Base-by-base conservation (phyloP, 2,113 vertebrate species). In the Bettongia penicillata region DNA sequence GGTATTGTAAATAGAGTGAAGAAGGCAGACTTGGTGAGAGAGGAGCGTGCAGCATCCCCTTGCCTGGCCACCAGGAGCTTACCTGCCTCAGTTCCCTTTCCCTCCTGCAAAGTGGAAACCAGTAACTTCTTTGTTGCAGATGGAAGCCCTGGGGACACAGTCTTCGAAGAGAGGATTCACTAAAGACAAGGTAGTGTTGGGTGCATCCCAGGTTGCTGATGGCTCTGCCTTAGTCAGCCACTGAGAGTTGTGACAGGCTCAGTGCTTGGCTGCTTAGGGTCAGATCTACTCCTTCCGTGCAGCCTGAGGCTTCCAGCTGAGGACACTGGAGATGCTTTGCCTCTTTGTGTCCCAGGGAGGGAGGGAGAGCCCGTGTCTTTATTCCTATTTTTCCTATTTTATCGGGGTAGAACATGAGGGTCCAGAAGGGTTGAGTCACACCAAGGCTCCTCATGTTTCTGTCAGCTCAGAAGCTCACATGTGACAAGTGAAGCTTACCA, bases 151-250 rank as follows among this genome's bases (percentile, higher is more conserved):
- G n/a, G 98, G 98, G 93, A 98, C 98, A 95, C 97, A 97, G 96
- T 90, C 98, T 16, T 68, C 98, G 91, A 98, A 98, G 52, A 98
- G 97, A 96, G 99, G 99, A 94, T 99, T 99, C 98, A 99, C 99
- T 23, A 99, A 99, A 97, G 98, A 99, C 96, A 99, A 99, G 99
- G 99, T 99, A 97, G 95, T 96, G 90, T 55, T n/a, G 14, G 48
- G 48, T n/a, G 5, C 6, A 43, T 31, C n/a, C n/a, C n/a, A 84
- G 68, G 22, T 2, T n/a, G 37, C 68, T 16, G 1, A 23, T 12
- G 6, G 37, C n/a, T 31, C 68, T n/a, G 37, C 37, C 68, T 77
- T n/a, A 5, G 37, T n/a, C 5, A 6, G 68, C 12, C 28, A 37
- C 28, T 12, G 8, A 14, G 57, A 55, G 53, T 55, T 25, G 53